Conservation (phyloP, 2,113 vertebrate genomes). For the Suncus etruscus region DNA sequence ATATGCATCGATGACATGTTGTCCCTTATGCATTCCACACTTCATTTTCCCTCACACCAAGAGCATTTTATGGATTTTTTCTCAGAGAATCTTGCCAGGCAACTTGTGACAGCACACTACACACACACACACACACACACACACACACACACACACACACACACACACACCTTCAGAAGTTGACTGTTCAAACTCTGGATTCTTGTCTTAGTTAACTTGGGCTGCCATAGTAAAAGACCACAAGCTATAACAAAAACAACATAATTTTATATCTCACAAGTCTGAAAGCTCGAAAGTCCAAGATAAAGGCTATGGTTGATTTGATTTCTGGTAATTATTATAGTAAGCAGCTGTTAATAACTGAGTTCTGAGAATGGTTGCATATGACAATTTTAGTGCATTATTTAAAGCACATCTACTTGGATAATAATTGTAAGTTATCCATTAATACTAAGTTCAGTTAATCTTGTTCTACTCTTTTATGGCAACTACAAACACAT, state of each 20-base stretch:
- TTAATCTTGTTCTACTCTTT: background rate
- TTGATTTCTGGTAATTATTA: background rate
- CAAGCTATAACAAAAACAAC: background rate
- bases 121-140: too few species aligned
- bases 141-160: too few species aligned
- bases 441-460: background rate
- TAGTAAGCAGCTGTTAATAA: constrained; percentile 6
- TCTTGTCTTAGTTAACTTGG: too few species aligned
- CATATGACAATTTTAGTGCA: background rate
- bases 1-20: background rate
- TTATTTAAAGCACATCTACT: background rate
- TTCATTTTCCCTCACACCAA: too few species aligned
- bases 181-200: too few species aligned
- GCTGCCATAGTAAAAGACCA: background rate
- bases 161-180: too few species aligned
- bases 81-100: background rate
- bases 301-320: background rate
- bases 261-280: background rate
- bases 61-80: background rate
- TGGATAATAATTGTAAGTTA: background rate
- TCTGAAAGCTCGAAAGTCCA: background rate
- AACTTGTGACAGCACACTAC: too few species aligned
- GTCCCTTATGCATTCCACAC: background rate
- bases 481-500: background rate
- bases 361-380: background rate